phyloP scores from a whole-genome alignment of 35 echinoderm and acorn worm species.

The Lytechinus variegatus region DNA sequence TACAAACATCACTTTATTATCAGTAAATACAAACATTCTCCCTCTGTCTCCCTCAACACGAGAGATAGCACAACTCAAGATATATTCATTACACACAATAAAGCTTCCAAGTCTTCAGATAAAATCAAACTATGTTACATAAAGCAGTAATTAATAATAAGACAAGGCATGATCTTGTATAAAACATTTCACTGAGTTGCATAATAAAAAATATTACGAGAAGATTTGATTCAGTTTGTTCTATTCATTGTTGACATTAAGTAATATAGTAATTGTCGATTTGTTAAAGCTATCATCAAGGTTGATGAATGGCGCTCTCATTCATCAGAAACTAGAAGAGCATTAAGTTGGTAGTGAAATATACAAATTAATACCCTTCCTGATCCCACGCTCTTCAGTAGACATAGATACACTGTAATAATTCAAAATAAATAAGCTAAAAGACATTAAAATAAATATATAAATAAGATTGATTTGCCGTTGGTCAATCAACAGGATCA shows the following conservation, averaged over 20 bases:
- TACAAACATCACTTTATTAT: constrained; percentile 31
- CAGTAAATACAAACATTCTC: constrained; percentile 27
- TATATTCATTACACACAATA: background rate
- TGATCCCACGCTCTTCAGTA: background rate
- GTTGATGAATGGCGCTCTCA: background rate
- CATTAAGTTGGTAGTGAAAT: too few species aligned
- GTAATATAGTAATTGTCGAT: background rate
- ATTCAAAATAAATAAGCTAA: background rate
- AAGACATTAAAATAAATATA: background rate
- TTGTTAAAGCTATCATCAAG: background rate
- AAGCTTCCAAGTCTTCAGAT: background rate
- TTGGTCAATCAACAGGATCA: background rate
- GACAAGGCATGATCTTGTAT: constrained; percentile 11
- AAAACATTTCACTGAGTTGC: constrained; percentile 32
- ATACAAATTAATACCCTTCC: too few species aligned
- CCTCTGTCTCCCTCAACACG: background rate
- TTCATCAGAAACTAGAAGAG: background rate
- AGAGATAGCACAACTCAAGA: background rate
- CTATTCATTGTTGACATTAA: background rate
- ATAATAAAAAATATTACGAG: constrained; percentile 8
- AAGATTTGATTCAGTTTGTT: background rate
- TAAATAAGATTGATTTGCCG: background rate
- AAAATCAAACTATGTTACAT: background rate
- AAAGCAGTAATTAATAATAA: background rate
- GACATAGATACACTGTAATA: background rate